phyloP scores from a whole-genome alignment of 2,113 vertebrate species.

The Fukomys damarensis region DNA sequence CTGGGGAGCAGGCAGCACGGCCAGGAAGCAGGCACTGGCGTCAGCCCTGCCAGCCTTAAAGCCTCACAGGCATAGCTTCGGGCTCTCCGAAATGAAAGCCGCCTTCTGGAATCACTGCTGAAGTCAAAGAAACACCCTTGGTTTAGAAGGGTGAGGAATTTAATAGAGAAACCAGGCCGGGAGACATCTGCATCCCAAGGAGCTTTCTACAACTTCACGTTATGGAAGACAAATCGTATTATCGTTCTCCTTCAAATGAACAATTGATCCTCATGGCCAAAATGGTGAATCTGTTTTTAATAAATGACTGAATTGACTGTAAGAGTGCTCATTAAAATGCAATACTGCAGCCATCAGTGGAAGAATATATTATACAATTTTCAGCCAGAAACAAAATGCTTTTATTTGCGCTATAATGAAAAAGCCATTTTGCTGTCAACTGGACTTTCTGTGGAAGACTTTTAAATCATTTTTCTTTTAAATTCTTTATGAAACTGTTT shows the following conservation, averaged over 20 bases:
- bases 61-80: constrained; percentile 90
- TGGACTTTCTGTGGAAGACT: constrained; percentile 77
- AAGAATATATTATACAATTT: constrained; percentile 50
- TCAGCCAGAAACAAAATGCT: constrained; percentile 47
- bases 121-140: constrained; percentile 76
- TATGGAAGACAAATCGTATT: neutral
- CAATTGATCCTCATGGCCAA: constrained; percentile 58
- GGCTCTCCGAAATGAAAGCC: constrained; percentile 89
- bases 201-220: neutral
- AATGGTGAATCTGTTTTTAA: constrained; percentile 56
- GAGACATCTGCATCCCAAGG: neutral
- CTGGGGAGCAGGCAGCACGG: constrained; percentile 93
- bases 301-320: constrained; percentile 61
- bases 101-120: constrained; percentile 86
- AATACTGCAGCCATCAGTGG: constrained; percentile 67
- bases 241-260: constrained; percentile 10
- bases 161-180: neutral
- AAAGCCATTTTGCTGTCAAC: constrained; percentile 78
- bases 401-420: constrained; percentile 77
- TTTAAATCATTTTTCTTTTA: constrained; percentile 81
- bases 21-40: constrained; percentile 90
- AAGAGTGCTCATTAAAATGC: constrained; percentile 67
- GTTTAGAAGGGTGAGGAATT: neutral
- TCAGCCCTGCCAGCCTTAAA: constrained; percentile 91
- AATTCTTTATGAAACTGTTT: constrained; percentile 80